Percentiles rank a stretch among this genome's conserved stretches.
These are phyloP conservation scores for Actinostola sp. DNA, from an alignment of 92 coral and sea anemone species.

Conservation along the genomic window DNA sequence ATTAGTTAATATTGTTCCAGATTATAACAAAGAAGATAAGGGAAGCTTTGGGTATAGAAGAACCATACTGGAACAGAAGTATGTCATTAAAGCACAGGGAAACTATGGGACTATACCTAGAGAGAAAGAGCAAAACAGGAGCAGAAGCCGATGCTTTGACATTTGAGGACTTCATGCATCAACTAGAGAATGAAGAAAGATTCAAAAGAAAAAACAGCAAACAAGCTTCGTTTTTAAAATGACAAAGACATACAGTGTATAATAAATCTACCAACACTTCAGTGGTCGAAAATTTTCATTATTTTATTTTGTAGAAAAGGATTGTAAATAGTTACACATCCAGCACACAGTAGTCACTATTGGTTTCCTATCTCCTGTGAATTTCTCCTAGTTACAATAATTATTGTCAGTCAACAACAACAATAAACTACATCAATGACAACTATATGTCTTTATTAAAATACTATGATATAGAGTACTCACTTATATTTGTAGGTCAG, in stretches of 20 bases:
- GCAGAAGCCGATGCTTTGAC: conserved; percentile 79
- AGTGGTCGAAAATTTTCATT: not conserved
- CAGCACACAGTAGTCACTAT: not conserved
- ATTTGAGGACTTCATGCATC: conserved; percentile 69
- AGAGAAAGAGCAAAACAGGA: conserved; percentile 89
- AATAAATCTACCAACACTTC: not conserved
- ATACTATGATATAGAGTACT: too few relatives aligned
- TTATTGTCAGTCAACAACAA: too few relatives aligned
- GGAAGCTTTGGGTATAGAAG: conserved; percentile 83
- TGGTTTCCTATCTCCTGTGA: not conserved
- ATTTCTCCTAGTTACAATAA: not conserved
- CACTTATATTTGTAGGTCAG: too few relatives aligned
- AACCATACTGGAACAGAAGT: conserved; percentile 95
- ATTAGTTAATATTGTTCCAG: conserved; percentile 18
- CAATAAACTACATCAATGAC: too few relatives aligned
- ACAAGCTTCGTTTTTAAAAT: conserved; percentile 10
- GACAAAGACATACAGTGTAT: not conserved
- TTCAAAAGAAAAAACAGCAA: conserved; percentile 34
- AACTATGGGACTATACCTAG: conserved; percentile 82
- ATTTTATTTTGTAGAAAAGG: conserved; percentile 32
- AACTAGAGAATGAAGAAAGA: conserved; percentile 72
- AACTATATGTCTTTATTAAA: too few relatives aligned
- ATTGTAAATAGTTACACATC: not conserved
- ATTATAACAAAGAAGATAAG: conserved; percentile 76
- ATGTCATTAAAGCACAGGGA: conserved; percentile 86